Evolutionary conservation across 1,140 invertebrate genomes (phyloP).

Genomic region (Propsilocerus akamusi): DNA sequence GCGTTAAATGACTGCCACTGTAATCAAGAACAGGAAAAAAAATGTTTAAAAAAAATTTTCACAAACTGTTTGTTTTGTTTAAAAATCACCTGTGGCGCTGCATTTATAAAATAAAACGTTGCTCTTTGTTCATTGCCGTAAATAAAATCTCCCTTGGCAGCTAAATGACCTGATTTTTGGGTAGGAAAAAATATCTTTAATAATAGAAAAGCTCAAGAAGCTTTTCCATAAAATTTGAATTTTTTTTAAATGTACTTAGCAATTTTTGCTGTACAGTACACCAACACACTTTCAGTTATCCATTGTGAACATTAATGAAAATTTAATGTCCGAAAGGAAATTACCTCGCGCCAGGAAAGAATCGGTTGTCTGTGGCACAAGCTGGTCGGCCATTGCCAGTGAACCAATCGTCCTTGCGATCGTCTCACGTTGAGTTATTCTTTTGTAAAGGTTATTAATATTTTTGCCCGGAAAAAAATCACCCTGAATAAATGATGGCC

Average conservation of each 20-base stretch:
- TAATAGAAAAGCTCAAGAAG: too few relatives aligned
- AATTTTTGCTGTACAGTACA: neutral
- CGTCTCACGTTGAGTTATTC: too few relatives aligned
- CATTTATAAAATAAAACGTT: constrained; percentile 46
- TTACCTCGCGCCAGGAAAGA: too few relatives aligned
- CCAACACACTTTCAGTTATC: too few relatives aligned
- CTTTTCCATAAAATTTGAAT: neutral
- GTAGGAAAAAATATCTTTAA: constrained; percentile 13
- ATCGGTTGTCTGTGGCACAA: too few relatives aligned
- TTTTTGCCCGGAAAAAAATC: constrained; percentile 14
- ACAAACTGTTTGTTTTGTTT: too few relatives aligned
- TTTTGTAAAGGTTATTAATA: neutral
- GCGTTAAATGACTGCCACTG: constrained; percentile 42
- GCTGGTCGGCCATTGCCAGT: too few relatives aligned
- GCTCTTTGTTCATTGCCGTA: constrained; percentile 38
- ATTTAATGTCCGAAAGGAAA: too few relatives aligned
- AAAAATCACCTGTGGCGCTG: constrained; percentile 31
- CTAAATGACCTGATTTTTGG: constrained; percentile 36
- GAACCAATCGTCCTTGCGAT: too few relatives aligned
- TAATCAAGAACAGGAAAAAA: neutral
- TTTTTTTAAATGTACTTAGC: neutral
- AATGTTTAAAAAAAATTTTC: neutral
- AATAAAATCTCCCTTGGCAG: constrained; percentile 43
- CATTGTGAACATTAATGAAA: too few relatives aligned
- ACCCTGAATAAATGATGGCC: constrained; percentile 19